A percentile compares a stretch with the other conserved stretches of the same genome.
phyloP scores from a whole-genome alignment of 2,113 vertebrate species.

The Hylia prasina region DNA sequence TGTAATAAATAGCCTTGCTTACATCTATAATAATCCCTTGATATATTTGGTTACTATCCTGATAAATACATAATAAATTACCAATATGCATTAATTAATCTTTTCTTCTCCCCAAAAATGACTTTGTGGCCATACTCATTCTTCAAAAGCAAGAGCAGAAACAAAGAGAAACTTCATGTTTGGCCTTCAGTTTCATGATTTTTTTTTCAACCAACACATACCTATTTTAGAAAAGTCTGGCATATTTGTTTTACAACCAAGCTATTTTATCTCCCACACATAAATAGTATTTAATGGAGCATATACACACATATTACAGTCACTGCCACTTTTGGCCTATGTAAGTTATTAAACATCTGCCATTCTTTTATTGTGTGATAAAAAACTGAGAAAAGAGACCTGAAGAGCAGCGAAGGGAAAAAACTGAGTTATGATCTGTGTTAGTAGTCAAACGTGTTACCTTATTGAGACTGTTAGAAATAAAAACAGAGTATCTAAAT shows the following conservation, averaged over 20 bases:
- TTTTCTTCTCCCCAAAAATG: neutral
- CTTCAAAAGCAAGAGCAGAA: neutral
- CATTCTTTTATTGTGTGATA: neutral
- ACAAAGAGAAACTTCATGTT: neutral
- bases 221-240: neutral
- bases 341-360: neutral
- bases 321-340: neutral
- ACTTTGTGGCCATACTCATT: neutral
- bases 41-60: neutral
- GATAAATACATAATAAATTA: neutral
- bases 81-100: neutral
- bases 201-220: neutral
- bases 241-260: neutral
- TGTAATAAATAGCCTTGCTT: neutral
- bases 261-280: neutral
- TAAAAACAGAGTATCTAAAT: constrained; percentile 44
- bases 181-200: neutral
- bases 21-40: neutral
- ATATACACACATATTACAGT: neutral
- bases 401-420: constrained; percentile 26
- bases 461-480: constrained; percentile 60
- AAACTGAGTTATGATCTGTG: constrained; percentile 23
- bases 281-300: neutral
- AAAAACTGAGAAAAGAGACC: constrained; percentile 30
- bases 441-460: constrained; percentile 59